phyloP scores from a whole-genome alignment of 2,797 vertebrate species.

The Myotis planiceps region DNA sequence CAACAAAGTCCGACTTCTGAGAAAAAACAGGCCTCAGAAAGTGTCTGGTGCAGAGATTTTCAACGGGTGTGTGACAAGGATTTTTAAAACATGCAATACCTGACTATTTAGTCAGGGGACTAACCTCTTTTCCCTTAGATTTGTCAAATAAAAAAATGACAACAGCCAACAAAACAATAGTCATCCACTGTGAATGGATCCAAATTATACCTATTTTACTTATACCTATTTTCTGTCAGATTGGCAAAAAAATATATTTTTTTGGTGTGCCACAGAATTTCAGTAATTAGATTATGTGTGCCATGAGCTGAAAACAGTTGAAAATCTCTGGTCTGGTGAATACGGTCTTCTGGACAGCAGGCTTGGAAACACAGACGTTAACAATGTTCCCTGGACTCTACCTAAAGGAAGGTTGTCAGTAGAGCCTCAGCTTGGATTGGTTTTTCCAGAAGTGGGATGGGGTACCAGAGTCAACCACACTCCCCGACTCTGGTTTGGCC shows the following conservation, averaged over 20 bases:
- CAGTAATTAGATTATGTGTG: not conserved
- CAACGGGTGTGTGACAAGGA: not conserved
- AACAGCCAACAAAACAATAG: not conserved
- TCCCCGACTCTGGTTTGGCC: not conserved
- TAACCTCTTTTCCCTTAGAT: not conserved
- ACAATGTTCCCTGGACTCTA: not conserved
- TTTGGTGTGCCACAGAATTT: not conserved
- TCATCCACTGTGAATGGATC: not conserved
- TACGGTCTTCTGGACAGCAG: not conserved
- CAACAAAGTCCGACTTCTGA: conserved; percentile 11
- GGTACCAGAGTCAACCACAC: not conserved
- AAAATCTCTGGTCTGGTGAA: not conserved
- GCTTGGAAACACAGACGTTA: not conserved
- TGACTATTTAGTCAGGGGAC: not conserved
- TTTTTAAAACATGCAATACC: not conserved
- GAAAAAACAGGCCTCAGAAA: conserved; percentile 47
- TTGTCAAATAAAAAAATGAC: not conserved
- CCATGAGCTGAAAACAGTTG: not conserved
- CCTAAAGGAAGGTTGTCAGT: not conserved
- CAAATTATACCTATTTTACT: not conserved
- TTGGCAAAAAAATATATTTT: not conserved
- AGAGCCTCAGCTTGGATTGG: not conserved
- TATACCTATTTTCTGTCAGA: not conserved
- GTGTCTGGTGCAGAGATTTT: not conserved
- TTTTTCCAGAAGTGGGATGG: not conserved